Conservation (phyloP, 2,888 invertebrate species). For the Sphaerophoria taeniata region DNA sequence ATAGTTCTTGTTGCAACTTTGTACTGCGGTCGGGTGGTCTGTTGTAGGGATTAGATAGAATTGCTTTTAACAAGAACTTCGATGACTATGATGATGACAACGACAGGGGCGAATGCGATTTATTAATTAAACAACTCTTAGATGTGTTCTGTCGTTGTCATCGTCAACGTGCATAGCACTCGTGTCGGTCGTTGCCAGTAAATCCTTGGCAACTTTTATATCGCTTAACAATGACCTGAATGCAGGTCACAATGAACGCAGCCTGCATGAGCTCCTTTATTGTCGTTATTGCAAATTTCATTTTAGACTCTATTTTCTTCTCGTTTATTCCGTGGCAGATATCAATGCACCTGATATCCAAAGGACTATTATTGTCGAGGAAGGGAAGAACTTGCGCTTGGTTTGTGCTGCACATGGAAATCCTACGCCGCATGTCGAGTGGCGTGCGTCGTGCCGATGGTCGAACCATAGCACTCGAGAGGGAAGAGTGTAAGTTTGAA, state of each 20-base stretch:
- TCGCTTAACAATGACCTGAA: constrained; percentile 51
- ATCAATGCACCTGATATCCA: constrained; percentile 79
- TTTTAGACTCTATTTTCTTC: not conserved
- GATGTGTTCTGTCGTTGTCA: constrained; percentile 9
- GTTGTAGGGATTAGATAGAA: constrained; percentile 32
- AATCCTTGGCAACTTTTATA: constrained; percentile 65
- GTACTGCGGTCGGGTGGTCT: constrained; percentile 9
- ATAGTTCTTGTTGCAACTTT: constrained; percentile 42
- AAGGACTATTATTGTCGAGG: constrained; percentile 88
- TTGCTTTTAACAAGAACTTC: not conserved
- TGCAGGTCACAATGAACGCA: constrained; percentile 43
- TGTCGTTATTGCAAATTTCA: constrained; percentile 15
- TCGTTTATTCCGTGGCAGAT: constrained; percentile 75
- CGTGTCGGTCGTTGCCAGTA: constrained; percentile 9
- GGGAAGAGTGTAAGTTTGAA: constrained; percentile 85
- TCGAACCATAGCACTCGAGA: constrained; percentile 86
- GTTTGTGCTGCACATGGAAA: constrained; percentile 91
- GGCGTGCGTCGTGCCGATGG: constrained; percentile 89
- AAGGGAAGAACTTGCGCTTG: constrained; percentile 92
- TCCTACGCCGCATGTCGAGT: constrained; percentile 90
- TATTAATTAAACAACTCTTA: constrained; percentile 67
- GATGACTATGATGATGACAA: not conserved
- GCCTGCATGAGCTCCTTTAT: constrained; percentile 22
- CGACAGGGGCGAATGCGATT: constrained; percentile 35
- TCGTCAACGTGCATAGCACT: too few species aligned